Base-by-base conservation (phyloP, 2,113 vertebrate genomes). In the Elgaria multicarinata region DNA sequence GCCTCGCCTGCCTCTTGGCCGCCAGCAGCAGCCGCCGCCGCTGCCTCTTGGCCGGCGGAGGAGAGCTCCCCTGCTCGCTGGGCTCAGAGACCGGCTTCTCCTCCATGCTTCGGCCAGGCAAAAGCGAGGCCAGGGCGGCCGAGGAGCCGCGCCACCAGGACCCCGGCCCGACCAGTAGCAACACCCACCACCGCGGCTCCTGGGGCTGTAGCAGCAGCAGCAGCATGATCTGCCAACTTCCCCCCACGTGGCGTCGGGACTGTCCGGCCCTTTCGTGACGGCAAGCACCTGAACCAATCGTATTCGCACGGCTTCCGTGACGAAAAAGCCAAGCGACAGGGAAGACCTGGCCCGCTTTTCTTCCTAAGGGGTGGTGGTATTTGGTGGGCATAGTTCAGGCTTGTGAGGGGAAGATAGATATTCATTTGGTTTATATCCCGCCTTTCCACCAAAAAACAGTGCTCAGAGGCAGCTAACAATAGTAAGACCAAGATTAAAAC, bases 1-100 rank as follows among this genome's bases (percentile, higher is more conserved):
- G 66, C 94, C 96, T 92, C 97, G 97, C 2, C 95, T 93, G 10
- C 91, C 42, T 90, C 93, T 28, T 1, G 0, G 53, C 81, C 55
- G 91, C 90, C 8, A 81, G 90, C 0, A 24, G 53, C n/a, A 95
- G 95, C 76, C 93, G 86, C 8, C 86, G 2, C 6, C 86, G 90
- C 58, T 85, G 89, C 74, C 72, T 90, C 67, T 85, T 86, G 0
- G 42, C 50, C 0, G 71, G 69, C 0, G 91, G 93, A 12, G 83
- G 85, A 7, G 16, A 72, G 6, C 31, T 58, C 2, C 26, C 91
- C 75, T 0, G 1, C 44, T 33, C 26, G 50, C 24, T 1, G 16
- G 1, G 2, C 24, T 50, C 79, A 0, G 24, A 22, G 4, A 3
- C 7, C 0, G 39, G 20, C 1, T 0, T 9, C 9, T 9, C 16